Evolutionary conservation across 2,888 invertebrate species (phyloP), one percentile per base, ranked within the genome.

Genomic region (Cheilosia vulpina): DNA sequence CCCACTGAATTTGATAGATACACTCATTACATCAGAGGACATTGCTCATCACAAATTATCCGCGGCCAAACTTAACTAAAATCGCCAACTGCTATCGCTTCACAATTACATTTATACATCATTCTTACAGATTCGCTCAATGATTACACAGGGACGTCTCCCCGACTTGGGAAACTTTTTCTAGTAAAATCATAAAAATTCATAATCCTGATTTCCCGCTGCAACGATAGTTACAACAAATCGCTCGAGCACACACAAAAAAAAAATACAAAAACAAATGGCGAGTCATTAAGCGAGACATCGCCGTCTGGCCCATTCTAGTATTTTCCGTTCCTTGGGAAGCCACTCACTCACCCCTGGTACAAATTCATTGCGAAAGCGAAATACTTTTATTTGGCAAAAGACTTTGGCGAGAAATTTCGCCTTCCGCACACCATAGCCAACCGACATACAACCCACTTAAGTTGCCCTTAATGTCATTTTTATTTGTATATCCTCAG

Each of bases 401-500:
- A 38, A 53, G 43, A 41, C 52, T 34, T 43, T 57, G 53, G 55
- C 34, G 45, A 34, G 47, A 47, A 47, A 57, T 45, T 55, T 65
- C 21, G 13, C 31, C 63, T 21, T 50, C 24, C 53, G 15, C 34
- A 13, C 34, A 13, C 38, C n/a, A 17, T 65, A 50, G 2, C 47
- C 24, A 27, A 43, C 21, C 45, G n/a, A 57, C 41, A 43, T 65
- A 63, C 57, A 72, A 65, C 73, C 73, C 79, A 75, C 79, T 79
- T 75, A 84, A 79, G 79, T 84, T 80, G 50, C 75, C 79, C 84
- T 75, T 84, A 84, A 84, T 84, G 79, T 80, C 57, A 79, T 84
- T 84, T 84, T 84, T 84, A 80, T 84, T 84, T 84, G 79, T 79
- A 75, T 79, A 80, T 75, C 75, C 75, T 69, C 63, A 65, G 79